Evolutionary conservation across 2,113 vertebrate genomes (phyloP), one percentile per base, ranked within the genome.

Genomic region (Percina caprodes): DNA sequence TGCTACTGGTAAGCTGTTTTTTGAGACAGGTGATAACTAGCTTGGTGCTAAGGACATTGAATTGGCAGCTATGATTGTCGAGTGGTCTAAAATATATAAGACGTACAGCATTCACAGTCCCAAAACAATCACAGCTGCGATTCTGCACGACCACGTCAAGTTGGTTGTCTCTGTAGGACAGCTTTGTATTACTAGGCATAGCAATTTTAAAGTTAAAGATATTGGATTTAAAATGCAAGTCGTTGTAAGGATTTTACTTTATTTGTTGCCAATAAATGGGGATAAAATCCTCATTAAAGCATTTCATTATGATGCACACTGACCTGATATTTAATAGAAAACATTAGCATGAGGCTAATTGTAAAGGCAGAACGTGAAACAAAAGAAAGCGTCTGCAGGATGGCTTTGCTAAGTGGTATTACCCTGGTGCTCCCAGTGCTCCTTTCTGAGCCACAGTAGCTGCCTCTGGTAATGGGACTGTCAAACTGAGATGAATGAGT

Each of bases 1-100:
- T 97, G 97, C 80, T 99, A 99, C 92, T 99, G 98, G 98, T 99
- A 94, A 97, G 82, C 49, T 24, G 12, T 70, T 61, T 62, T 66
- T 45, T 61, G 30, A 72, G 70, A 52, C 18, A 51, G 51, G 6
- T 26, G 6, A 46, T 62, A 54, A 48, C 65, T 45, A 21, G 21
- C 49, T 24, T 15, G 9, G 15, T 42, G 55, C 59, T 39, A 15
- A 55, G n/a, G 49, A 51, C 56, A 48, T 15, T 69, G 70, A 82
- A 61, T 21, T 60, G 55, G 39, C 61, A 79, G 18, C 52, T 30
- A 11, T n/a, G 7, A 69, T 24, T 30, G 6, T 69, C 59, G 80
- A 45, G n/a, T 63, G 58, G 26, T 65, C 68, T 52, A 61, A 89
- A 79, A 87, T 63, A 61, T 52, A 35, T 18, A 48, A 66, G 24